Base-by-base conservation (phyloP, 64 coral and sea anemone species). In the Stylophora pistillata region DNA sequence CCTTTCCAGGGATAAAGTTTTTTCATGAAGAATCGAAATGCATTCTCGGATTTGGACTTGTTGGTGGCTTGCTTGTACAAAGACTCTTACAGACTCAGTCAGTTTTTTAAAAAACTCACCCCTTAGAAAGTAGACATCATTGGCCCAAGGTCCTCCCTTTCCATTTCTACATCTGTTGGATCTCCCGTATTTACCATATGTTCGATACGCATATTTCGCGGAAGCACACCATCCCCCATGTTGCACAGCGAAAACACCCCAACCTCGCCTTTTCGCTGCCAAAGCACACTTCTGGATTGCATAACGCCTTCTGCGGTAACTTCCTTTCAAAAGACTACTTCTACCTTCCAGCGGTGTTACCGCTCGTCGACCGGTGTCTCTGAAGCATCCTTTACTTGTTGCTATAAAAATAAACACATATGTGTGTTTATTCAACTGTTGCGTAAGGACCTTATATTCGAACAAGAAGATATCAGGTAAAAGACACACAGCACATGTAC, bases 111-210 rank as follows among this genome's bases (percentile, higher is more conserved):
- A 33, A 23, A 23, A 41, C 34, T 23, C 25, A 84, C 80, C 80
- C 69, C 32, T 84, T 0, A 84, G 62, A 68, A 84, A 60, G 69
- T 87, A 87, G n/a, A 87, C 71, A 74, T 87, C 71, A 73, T 87
- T 87, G 15, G 85, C 85, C 85, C 85, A 74, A 60, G 70, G 85
- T 4, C 85, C 85, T 75, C 85, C 85, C 26, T 87, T 87, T 56
- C 70, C 26, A 52, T 75, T 57, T 55, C 71, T 14, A 54, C 85
- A 87, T 31, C 28, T 59, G 16, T 34, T 58, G 13, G 71, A 74
- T 87, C 16, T 73, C 9, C 85, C 85, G 13, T 87, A 87, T 75
- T 15, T 73, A 9, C 71, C 15, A 53, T 74, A 87, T 0, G 85
- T 87, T 23, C 71, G 47, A 33, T 75, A 69, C 58, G 85, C 85